These are phyloP conservation scores for Ranitomeya imitator DNA, from an alignment of 2,113 vertebrate genomes.

Conservation along the genomic window DNA sequence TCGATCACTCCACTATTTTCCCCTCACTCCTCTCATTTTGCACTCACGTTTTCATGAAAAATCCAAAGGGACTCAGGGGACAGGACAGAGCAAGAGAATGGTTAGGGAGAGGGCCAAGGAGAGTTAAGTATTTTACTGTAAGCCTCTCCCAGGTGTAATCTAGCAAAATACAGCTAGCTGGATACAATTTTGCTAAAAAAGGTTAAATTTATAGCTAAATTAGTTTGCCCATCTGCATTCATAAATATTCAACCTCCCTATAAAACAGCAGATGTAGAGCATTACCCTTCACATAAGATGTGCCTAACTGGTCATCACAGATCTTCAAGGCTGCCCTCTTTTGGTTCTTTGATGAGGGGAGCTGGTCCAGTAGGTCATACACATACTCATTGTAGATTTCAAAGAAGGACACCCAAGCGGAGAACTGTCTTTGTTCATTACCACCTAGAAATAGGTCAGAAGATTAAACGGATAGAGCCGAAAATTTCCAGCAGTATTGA, in stretches of 20 bases:
- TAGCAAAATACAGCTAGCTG: too few species aligned
- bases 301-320: conserved; percentile 83
- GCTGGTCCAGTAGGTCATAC: conserved; percentile 78
- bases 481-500: not conserved
- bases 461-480: not conserved
- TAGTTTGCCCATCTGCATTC: too few species aligned
- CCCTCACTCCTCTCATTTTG: too few species aligned
- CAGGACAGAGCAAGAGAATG: too few species aligned
- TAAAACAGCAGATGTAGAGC: not conserved
- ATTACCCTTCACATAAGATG: conserved; percentile 83
- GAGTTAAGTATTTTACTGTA: too few species aligned
- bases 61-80: too few species aligned
- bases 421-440: conserved; percentile 63
- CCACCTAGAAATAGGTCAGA: not conserved
- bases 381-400: conserved; percentile 90
- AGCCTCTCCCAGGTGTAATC: too few species aligned
- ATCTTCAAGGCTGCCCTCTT: conserved; percentile 78
- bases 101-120: too few species aligned
- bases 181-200: too few species aligned
- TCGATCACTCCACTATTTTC: too few species aligned
- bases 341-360: conserved; percentile 70
- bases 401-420: conserved; percentile 86
- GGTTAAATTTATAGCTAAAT: too few species aligned
- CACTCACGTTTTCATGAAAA: too few species aligned
- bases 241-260: not conserved